Evolutionary conservation across 2,888 invertebrate genomes (phyloP).

Genomic region (Strigamia transsilvanica): DNA sequence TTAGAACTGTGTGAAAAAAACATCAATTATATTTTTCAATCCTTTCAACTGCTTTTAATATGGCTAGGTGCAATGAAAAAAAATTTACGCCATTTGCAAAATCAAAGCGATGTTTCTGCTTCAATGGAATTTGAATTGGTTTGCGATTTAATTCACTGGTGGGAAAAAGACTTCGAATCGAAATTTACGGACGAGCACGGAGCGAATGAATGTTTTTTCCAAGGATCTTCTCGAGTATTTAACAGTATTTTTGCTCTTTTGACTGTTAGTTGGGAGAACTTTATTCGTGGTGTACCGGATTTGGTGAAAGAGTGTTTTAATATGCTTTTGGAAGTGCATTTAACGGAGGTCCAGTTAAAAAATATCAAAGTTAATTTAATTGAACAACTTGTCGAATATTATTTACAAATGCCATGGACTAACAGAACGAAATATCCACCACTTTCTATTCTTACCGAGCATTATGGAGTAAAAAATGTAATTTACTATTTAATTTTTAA

Average conservation of each 20-base stretch:
- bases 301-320: constrained; percentile 39
- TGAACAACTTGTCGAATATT: constrained; percentile 1
- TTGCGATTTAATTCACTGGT: background rate
- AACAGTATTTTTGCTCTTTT: background rate
- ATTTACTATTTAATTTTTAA: background rate
- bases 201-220: constrained; percentile 1
- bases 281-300: constrained; percentile 41
- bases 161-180: background rate
- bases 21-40: background rate
- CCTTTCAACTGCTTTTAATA: constrained; percentile 38
- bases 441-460: background rate
- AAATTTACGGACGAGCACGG: background rate
- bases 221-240: constrained; percentile 20
- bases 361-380: background rate
- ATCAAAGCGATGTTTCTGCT: background rate
- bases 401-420: constrained; percentile 30
- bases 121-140: background rate
- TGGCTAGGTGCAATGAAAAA: constrained; percentile 44
- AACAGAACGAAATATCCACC: constrained; percentile 37
- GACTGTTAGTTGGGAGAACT: constrained; percentile 46
- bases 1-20: constrained; percentile 11
- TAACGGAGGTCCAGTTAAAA: background rate
- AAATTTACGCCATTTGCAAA: constrained; percentile 2
- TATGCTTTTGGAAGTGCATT: constrained; percentile 4
- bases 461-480: constrained; percentile 30